A percentile compares a stretch with the other conserved stretches of the same genome.
These are phyloP conservation scores for Celastrina argiolus DNA, from an alignment of 2,888 invertebrate genomes.

Conservation along the genomic window DNA sequence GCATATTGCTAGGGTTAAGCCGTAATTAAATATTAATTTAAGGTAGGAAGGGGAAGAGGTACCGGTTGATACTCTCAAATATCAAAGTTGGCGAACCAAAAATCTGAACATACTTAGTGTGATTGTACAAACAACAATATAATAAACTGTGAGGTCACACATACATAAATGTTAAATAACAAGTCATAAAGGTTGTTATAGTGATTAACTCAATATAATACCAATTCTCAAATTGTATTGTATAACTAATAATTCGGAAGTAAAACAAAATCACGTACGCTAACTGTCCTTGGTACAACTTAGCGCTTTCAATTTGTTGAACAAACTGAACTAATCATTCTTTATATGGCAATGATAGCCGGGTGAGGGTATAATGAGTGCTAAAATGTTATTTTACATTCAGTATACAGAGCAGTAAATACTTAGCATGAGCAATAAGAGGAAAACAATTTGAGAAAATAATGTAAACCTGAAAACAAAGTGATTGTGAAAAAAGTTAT, in stretches of 20 bases:
- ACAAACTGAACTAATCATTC: conserved; percentile 62
- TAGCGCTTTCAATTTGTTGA: conserved; percentile 59
- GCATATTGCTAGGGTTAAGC: too few species aligned
- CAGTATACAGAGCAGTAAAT: not conserved
- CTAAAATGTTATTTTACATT: conserved; percentile 22
- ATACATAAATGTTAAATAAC: not conserved
- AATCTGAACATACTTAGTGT: too few species aligned
- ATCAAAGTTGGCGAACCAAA: too few species aligned
- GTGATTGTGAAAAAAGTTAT: not conserved
- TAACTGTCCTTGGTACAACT: conserved; percentile 62
- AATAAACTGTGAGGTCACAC: too few species aligned
- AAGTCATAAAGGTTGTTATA: not conserved
- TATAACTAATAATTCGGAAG: conserved; percentile 22
- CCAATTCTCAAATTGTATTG: not conserved
- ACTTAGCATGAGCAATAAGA: not conserved
- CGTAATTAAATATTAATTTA: too few species aligned
- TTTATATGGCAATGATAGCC: conserved; percentile 63
- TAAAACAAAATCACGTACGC: conserved; percentile 39
- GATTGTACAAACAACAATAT: too few species aligned
- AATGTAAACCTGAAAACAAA: not conserved
- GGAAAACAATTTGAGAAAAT: not conserved
- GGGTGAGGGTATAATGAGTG: conserved; percentile 54
- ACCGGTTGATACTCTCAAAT: too few species aligned
- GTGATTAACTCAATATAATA: not conserved
- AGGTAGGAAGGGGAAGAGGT: too few species aligned